Percentiles rank a stretch among this genome's conserved stretches.
These are phyloP conservation scores for Hymenochirus boettgeri DNA, from an alignment of 2,113 vertebrate genomes.

Conservation along the genomic window DNA sequence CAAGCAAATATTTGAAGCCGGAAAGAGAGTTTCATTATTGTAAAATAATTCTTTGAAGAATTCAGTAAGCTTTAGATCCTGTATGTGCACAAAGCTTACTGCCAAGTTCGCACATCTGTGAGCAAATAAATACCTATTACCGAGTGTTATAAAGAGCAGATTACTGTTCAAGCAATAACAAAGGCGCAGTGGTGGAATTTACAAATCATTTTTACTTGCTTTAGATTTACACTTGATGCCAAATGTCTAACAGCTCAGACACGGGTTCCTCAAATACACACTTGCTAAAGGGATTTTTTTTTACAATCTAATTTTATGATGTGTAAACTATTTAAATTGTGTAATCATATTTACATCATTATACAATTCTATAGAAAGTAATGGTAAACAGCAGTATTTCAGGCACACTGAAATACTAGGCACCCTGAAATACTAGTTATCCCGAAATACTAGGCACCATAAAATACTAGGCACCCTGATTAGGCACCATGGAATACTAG, in stretches of 20 bases:
- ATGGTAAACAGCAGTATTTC: no score
- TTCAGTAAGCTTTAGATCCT: slow-evolving; percentile 23
- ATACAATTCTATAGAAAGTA: no score
- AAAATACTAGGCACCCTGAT: no score
- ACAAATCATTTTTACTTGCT: slow-evolving; percentile 20
- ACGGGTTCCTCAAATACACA: not conserved
- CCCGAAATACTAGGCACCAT: no score
- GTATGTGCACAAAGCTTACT: slow-evolving; percentile 13
- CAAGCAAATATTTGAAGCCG: slow-evolving; percentile 35
- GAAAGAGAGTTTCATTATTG: slow-evolving; percentile 23
- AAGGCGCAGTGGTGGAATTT: slow-evolving; percentile 23
- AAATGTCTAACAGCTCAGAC: slow-evolving; percentile 7
- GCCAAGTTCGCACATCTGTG: slow-evolving; percentile 39
- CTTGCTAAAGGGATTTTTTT: not conserved
- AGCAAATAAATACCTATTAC: slow-evolving; percentile 34
- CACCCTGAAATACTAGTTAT: no score
- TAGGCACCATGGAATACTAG: no score
- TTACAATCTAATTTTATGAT: no score
- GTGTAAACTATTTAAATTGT: no score
- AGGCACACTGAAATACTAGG: no score
- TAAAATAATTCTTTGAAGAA: slow-evolving; percentile 35
- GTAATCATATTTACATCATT: no score
- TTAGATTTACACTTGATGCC: slow-evolving; percentile 20
- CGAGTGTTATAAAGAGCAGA: slow-evolving; percentile 34
- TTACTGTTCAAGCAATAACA: slow-evolving; percentile 30